phyloP scores from a whole-genome alignment of 2,888 invertebrate species.

The Melanchra persicariae region DNA sequence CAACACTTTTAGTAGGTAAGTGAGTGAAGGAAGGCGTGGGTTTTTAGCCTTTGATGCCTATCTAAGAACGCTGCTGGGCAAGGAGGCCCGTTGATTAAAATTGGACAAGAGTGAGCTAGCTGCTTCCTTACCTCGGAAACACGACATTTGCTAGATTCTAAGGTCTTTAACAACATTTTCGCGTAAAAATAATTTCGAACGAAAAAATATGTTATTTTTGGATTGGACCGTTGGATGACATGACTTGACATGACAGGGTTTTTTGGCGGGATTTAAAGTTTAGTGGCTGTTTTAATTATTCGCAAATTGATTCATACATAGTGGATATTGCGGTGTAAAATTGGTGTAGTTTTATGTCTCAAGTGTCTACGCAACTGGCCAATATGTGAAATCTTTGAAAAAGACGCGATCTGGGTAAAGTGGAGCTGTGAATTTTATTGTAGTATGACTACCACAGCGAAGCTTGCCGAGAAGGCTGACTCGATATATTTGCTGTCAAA shows the following conservation, averaged over 20 bases:
- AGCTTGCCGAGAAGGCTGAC: no score
- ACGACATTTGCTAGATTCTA: neutral
- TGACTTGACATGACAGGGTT: neutral
- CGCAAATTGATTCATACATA: no score
- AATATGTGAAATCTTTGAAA: no score
- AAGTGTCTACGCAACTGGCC: no score
- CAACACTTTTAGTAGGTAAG: neutral
- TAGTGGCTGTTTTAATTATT: no score
- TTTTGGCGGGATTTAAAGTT: no score
- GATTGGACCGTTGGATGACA: neutral
- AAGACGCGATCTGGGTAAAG: no score
- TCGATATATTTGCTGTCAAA: no score
- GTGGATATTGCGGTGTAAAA: no score
- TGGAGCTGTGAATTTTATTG: no score
- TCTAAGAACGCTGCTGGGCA: neutral
- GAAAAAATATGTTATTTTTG: neutral
- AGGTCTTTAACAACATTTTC: neutral
- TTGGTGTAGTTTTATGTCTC: no score
- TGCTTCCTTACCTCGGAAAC: neutral
- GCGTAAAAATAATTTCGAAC: neutral
- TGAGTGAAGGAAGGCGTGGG: neutral
- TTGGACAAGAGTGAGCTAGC: neutral
- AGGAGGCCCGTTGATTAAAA: neutral
- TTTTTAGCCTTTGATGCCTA: neutral
- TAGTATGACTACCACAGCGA: no score